Conservation (phyloP, 2,888 invertebrate genomes). For the Pemphredon lugubris region DNA sequence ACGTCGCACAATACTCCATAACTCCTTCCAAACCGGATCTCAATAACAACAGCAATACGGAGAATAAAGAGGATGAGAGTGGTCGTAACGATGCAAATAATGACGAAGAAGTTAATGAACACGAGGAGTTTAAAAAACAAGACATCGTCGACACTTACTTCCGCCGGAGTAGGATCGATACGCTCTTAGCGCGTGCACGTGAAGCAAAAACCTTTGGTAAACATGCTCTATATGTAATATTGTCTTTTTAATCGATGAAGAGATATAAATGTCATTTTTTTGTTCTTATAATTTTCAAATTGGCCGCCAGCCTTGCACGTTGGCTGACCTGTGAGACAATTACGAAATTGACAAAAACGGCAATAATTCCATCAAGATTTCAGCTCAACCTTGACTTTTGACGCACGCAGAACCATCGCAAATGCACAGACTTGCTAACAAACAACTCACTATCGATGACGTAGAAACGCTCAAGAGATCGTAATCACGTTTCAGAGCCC, state of each 20-base stretch:
- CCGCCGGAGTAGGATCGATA: slow-evolving; percentile 75
- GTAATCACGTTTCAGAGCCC: slow-evolving; percentile 70
- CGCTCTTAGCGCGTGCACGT: slow-evolving; percentile 74
- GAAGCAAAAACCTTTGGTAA: slow-evolving; percentile 78
- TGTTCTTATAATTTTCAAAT: no score
- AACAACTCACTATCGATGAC: no score
- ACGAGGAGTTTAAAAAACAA: slow-evolving; percentile 52
- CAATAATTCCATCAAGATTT: no score
- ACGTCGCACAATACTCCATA: neutral
- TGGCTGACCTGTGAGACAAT: no score
- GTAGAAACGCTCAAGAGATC: no score
- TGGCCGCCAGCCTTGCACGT: no score
- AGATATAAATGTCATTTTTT: neutral
- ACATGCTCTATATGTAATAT: no score
- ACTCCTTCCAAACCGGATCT: slow-evolving; percentile 64
- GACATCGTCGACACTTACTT: slow-evolving; percentile 77
- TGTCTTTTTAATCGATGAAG: neutral
- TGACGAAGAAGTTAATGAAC: slow-evolving; percentile 44
- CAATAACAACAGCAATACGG: slow-evolving; percentile 71
- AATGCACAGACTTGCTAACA: no score
- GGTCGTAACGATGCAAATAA: slow-evolving; percentile 49
- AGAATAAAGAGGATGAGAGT: slow-evolving; percentile 52
- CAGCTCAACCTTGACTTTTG: no score
- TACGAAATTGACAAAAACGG: no score
- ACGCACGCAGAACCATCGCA: no score